phyloP scores from a whole-genome alignment of 1,140 invertebrate genomes.

The Drosophila willistoni region DNA sequence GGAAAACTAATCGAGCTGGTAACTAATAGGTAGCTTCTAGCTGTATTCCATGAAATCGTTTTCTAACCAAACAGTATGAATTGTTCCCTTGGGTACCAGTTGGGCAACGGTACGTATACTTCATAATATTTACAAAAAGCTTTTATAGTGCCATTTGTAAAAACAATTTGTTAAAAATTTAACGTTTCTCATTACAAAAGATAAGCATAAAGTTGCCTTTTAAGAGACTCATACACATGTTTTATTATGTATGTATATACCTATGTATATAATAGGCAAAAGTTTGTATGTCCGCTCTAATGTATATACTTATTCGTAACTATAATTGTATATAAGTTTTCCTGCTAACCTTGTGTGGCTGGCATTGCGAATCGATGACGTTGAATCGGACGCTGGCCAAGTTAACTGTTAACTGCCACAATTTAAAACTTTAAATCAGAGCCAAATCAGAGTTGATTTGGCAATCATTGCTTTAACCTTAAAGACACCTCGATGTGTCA shows the following conservation, averaged over 20 bases:
- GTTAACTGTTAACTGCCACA: conserved; percentile 17
- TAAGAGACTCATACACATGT: no score
- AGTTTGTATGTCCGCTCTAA: background rate
- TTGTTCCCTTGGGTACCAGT: no score
- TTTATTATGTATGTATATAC: no score
- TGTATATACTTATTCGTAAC: background rate
- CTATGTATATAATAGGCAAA: no score
- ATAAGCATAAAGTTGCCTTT: background rate
- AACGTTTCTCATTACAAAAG: background rate
- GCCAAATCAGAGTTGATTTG: conserved; percentile 34
- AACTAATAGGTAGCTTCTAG: no score
- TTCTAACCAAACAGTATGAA: no score
- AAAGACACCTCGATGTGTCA: conserved; percentile 37
- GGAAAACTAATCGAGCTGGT: no score
- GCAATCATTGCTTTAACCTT: conserved; percentile 45
- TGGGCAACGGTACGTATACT: background rate
- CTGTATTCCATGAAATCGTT: background rate
- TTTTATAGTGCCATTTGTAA: background rate
- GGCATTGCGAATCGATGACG: conserved; percentile 34
- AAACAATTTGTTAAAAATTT: background rate
- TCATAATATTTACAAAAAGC: background rate
- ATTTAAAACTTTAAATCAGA: conserved; percentile 33
- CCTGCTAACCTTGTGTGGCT: conserved; percentile 40
- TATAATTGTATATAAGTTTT: conserved; percentile 19
- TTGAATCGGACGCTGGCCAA: conserved; percentile 4